Evolutionary conservation across 2,797 vertebrate genomes (phyloP).

Genomic region (Pygocentrus nattereri): DNA sequence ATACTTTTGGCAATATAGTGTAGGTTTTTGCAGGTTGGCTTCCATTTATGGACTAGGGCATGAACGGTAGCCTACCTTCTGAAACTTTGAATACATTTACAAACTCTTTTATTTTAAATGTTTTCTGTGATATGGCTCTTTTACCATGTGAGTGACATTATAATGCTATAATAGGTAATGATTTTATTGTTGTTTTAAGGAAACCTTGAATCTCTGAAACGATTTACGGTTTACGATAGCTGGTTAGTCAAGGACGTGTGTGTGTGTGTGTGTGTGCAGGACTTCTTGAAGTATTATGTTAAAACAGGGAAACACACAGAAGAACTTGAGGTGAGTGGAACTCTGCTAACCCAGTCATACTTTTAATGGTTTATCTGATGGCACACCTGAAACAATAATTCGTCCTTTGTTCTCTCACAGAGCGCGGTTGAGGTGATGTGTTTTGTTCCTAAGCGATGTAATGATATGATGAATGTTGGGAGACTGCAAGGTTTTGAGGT

Average conservation of each 20-base stretch:
- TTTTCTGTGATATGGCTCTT: too few relatives aligned
- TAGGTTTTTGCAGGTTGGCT: too few relatives aligned
- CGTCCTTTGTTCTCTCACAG: constrained; percentile 65
- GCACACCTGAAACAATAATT: background rate
- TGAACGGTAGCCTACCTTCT: too few relatives aligned
- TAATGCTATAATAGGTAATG: too few relatives aligned
- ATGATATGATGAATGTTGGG: constrained; percentile 93
- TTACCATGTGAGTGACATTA: too few relatives aligned
- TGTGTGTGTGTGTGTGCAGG: constrained; percentile 70
- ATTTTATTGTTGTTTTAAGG: too few relatives aligned
- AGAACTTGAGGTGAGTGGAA: constrained; percentile 82
- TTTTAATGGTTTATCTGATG: background rate
- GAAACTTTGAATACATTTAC: too few relatives aligned
- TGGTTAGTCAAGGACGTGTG: too few relatives aligned
- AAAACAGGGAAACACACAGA: constrained; percentile 85
- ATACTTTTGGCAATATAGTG: too few relatives aligned
- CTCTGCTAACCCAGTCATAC: background rate
- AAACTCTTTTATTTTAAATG: too few relatives aligned
- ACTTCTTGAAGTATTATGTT: constrained; percentile 89
- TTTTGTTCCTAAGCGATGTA: constrained; percentile 91
- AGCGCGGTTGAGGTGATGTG: constrained; percentile 91
- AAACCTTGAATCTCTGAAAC: background rate
- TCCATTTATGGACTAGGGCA: too few relatives aligned
- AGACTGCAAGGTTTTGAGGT: constrained; percentile 92
- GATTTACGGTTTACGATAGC: too few relatives aligned